A percentile compares a stretch with the other conserved stretches of the same genome.
Evolutionary conservation across 2,797 vertebrate species (phyloP).

Genomic region (Pterois miles): DNA sequence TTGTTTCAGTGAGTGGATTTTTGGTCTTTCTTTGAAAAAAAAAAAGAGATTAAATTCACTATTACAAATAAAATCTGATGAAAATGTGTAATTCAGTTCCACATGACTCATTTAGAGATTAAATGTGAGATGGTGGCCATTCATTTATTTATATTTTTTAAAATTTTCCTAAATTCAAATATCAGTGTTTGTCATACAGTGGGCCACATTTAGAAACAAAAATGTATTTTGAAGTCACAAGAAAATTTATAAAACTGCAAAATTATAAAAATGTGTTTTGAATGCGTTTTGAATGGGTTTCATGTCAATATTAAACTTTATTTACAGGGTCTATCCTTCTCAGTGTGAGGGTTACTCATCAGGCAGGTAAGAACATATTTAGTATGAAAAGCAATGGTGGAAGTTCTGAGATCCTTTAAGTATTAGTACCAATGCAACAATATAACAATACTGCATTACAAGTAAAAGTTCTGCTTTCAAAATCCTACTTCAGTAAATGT

Average conservation of each 20-base stretch:
- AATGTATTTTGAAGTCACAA: neutral
- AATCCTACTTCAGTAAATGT: no score
- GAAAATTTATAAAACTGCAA: neutral
- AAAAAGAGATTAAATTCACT: neutral
- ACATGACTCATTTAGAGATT: neutral
- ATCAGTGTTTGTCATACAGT: neutral
- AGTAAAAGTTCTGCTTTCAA: no score
- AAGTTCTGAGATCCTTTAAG: neutral
- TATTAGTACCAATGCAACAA: neutral
- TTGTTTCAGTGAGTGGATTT: neutral
- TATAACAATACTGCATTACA: neutral
- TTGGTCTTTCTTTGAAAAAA: neutral
- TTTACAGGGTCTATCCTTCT: neutral
- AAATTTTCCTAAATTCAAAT: neutral
- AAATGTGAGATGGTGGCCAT: neutral
- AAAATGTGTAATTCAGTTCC: neutral
- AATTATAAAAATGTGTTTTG: neutral
- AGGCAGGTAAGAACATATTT: conserved; percentile 8
- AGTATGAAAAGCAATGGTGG: neutral
- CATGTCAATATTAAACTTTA: neutral
- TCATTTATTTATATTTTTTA: neutral
- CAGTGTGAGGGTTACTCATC: neutral
- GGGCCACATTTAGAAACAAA: neutral
- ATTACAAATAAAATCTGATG: neutral
- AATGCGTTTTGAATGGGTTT: neutral